Conservation (phyloP, 2,113 vertebrate genomes). For the Rousettus leschenaultii region DNA sequence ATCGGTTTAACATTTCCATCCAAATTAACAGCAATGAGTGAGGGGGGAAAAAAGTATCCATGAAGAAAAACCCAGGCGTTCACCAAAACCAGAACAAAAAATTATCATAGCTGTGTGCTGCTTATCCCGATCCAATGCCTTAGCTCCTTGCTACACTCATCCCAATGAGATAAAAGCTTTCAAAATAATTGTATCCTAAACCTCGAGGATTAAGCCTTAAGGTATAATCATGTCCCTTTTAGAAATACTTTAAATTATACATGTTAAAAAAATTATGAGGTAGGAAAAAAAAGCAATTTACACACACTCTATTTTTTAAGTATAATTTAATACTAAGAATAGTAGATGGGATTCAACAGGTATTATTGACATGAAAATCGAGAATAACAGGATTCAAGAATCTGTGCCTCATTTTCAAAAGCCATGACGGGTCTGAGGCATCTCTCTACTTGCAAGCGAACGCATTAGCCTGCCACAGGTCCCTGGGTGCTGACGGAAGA, state of each 20-base stretch:
- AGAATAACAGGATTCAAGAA: not conserved
- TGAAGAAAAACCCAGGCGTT: not conserved
- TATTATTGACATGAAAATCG: not conserved
- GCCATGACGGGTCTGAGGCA: not conserved
- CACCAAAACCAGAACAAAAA: not conserved
- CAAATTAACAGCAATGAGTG: not conserved
- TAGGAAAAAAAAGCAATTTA: not conserved
- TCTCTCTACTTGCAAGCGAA: accelerated
- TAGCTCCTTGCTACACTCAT: not conserved
- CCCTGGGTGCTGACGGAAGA: not conserved
- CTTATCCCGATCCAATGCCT: not conserved
- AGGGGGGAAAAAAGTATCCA: not conserved
- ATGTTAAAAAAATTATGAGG: not conserved
- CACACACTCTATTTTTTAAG: not conserved
- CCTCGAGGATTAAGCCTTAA: not conserved
- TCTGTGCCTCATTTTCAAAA: not conserved
- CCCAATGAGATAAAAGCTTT: not conserved
- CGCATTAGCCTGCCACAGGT: not conserved
- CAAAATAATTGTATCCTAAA: not conserved
- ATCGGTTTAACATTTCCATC: not conserved
- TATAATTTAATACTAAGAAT: not conserved
- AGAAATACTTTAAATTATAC: not conserved
- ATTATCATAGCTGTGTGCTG: not conserved
- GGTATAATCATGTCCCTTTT: not conserved
- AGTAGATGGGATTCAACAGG: not conserved